phyloP scores from a whole-genome alignment of 2,888 invertebrate genomes.

The Harpalus rubripes region DNA sequence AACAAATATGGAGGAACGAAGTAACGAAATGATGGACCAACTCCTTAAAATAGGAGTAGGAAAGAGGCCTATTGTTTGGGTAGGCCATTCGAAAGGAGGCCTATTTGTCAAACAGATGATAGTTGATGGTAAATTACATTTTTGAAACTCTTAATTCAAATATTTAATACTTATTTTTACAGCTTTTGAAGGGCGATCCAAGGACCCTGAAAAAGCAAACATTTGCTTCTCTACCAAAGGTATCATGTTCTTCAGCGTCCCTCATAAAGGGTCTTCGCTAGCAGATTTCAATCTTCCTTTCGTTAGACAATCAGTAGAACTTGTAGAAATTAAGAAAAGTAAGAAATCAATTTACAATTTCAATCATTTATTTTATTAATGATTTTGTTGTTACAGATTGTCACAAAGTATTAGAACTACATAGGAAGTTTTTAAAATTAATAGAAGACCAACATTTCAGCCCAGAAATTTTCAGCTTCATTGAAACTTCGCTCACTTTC shows the following conservation, averaged over 20 bases:
- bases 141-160: slow-evolving; percentile 11
- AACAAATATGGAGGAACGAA: slow-evolving; percentile 83
- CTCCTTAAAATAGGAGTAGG: slow-evolving; percentile 85
- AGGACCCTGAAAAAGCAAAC: slow-evolving; percentile 74
- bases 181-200: slow-evolving; percentile 79
- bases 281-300: slow-evolving; percentile 87
- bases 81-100: slow-evolving; percentile 93
- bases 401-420: slow-evolving; percentile 83
- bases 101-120: slow-evolving; percentile 91
- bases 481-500: slow-evolving; percentile 87
- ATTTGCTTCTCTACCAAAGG: slow-evolving; percentile 82
- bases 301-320: slow-evolving; percentile 87
- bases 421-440: slow-evolving; percentile 82
- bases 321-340: slow-evolving; percentile 90
- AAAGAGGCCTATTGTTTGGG: slow-evolving; percentile 89
- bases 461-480: slow-evolving; percentile 85
- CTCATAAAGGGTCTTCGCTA: slow-evolving; percentile 90
- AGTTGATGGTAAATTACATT: slow-evolving; percentile 80
- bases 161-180: slow-evolving; percentile 67
- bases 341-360: slow-evolving; percentile 66
- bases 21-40: slow-evolving; percentile 85
- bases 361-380: not conserved
- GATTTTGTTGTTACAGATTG: slow-evolving; percentile 80
- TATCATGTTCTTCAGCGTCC: slow-evolving; percentile 92
- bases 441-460: slow-evolving; percentile 78